phyloP scores from a whole-genome alignment of 2,113 vertebrate species.

The Vanacampus margaritifer region DNA sequence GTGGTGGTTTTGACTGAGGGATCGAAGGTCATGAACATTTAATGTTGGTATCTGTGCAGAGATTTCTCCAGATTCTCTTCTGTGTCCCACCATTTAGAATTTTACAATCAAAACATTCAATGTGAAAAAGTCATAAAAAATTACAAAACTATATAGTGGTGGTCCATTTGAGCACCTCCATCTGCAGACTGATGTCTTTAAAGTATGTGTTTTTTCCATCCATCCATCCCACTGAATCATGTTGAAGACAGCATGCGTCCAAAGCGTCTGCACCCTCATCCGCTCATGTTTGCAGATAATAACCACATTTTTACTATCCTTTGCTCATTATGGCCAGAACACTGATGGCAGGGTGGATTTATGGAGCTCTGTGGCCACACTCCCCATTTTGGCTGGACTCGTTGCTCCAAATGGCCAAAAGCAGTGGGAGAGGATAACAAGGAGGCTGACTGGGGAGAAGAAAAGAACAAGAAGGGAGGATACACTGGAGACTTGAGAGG shows the following conservation, averaged over 20 bases:
- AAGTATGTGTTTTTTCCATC: not conserved
- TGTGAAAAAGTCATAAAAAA: not conserved
- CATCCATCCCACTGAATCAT: conserved; percentile 32
- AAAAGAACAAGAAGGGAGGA: conserved; percentile 18
- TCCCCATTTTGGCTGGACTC: conserved; percentile 36
- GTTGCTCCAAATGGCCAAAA: conserved; percentile 26
- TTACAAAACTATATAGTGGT: not conserved
- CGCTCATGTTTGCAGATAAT: conserved; percentile 49
- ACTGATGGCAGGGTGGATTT: conserved; percentile 62
- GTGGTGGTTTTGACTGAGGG: too few species aligned
- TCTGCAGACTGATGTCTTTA: not conserved
- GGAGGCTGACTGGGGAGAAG: conserved; percentile 11
- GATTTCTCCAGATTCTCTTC: not conserved
- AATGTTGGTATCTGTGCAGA: too few species aligned
- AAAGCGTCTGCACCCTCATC: conserved; percentile 16
- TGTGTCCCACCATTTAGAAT: not conserved
- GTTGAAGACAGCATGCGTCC: conserved; percentile 26
- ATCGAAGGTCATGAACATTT: too few species aligned
- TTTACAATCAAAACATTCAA: not conserved
- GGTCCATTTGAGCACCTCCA: conserved; percentile 5
- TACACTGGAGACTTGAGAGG: not conserved
- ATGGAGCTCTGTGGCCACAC: conserved; percentile 47
- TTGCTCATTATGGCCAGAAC: conserved; percentile 57
- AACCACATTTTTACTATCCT: conserved; percentile 62
- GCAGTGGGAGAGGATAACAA: conserved; percentile 27